Conservation (phyloP, 2,797 vertebrate species). For the Gobio occitaniae region DNA sequence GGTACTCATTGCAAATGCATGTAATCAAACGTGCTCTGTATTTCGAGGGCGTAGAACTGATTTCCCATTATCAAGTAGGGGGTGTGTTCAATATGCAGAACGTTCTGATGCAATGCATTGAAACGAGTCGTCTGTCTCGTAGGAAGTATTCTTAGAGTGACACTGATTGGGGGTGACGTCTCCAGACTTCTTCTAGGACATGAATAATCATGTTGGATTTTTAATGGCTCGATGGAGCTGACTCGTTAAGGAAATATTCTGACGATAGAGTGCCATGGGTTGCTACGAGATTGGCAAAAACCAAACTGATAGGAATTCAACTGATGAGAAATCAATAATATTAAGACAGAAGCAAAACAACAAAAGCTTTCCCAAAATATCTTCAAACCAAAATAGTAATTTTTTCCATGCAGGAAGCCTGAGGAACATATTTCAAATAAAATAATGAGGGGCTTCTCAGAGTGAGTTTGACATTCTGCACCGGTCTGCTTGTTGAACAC, state of each 20-base stretch:
- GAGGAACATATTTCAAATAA: conserved; percentile 3
- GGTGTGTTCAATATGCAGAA: conserved; percentile 62
- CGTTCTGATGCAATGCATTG: conserved; percentile 55
- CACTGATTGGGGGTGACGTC: conserved; percentile 48
- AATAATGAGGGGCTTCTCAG: conserved; percentile 41
- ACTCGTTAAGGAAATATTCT: conserved; percentile 40
- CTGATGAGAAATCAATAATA: conserved; percentile 47
- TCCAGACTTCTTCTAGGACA: conserved; percentile 24
- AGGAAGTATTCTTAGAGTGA: conserved; percentile 41
- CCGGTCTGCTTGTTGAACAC: conserved; percentile 64
- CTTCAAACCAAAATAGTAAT: conserved; percentile 1
- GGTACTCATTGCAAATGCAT: conserved; percentile 54
- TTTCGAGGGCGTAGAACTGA: conserved; percentile 36
- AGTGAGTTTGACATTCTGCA: conserved; percentile 39
- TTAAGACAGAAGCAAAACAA: conserved; percentile 45
- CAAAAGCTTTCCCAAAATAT: conserved; percentile 30
- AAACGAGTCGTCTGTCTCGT: conserved; percentile 25
- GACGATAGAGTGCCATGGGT: conserved; percentile 31
- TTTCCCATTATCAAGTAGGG: conserved; percentile 28
- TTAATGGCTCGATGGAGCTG: conserved; percentile 49
- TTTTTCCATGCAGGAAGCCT: conserved; percentile 3
- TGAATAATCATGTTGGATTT: conserved; percentile 56
- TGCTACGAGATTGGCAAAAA: conserved; percentile 16
- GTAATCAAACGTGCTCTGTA: conserved; percentile 20
- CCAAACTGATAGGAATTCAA: conserved; percentile 44